Percentiles rank a stretch among this genome's conserved stretches.
Conservation (phyloP, 2,797 vertebrate species). For the Cephalopachus bancanus region DNA sequence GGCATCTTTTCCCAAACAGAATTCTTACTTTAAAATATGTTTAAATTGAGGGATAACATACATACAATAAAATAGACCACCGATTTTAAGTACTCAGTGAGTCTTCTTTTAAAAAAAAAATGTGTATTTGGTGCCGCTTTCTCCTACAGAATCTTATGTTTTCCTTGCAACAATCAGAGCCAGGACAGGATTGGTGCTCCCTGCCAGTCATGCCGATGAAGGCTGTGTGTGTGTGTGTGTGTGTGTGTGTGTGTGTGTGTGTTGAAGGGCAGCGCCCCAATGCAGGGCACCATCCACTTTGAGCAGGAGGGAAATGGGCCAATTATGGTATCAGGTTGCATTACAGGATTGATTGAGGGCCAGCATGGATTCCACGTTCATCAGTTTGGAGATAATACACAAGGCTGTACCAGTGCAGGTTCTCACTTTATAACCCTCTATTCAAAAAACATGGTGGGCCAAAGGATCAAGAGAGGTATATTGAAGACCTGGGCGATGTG, state of each 20-base stretch:
- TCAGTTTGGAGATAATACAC: slow-evolving; percentile 95
- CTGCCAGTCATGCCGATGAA: no score
- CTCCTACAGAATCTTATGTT: no score
- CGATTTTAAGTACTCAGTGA: background rate
- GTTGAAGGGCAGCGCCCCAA: no score
- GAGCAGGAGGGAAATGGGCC: slow-evolving; percentile 88
- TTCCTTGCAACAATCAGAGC: no score
- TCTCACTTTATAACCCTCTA: slow-evolving; percentile 93
- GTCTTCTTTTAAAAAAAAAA: background rate
- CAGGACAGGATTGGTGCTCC: no score
- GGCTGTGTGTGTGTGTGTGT: no score
- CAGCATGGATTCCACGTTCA: slow-evolving; percentile 97
- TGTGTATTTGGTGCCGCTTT: no score
- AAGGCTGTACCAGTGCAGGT: slow-evolving; percentile 81
- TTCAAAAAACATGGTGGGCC: slow-evolving; percentile 93
- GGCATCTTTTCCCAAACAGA: background rate
- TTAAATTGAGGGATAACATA: background rate
- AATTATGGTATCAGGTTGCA: slow-evolving; percentile 86
- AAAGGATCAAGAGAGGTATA: slow-evolving; percentile 90
- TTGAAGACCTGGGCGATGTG: no score
- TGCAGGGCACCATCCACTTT: slow-evolving; percentile 82
- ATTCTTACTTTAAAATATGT: background rate
- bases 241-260: no score
- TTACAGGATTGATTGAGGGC: slow-evolving; percentile 91
- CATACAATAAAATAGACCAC: background rate